Conservation (phyloP, 2,113 vertebrate species). For the Pseudorhombus dupliciocellatus region DNA sequence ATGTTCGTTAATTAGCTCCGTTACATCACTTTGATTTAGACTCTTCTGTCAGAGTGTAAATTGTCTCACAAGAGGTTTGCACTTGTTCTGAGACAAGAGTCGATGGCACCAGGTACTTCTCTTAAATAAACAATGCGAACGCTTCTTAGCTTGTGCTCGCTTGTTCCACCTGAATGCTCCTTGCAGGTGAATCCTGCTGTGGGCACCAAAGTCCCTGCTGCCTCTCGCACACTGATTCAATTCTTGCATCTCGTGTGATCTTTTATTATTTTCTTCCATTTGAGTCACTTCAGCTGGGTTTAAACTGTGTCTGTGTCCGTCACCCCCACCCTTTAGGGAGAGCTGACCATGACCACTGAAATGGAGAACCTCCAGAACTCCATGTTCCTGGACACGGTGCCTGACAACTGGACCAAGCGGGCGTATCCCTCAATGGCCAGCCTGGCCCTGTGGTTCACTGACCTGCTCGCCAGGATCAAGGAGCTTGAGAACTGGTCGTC, state of each 20-base stretch:
- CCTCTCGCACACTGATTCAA: no score
- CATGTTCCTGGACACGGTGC: conserved; percentile 87
- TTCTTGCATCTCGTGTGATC: background rate
- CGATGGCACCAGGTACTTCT: background rate
- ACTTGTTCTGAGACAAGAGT: background rate
- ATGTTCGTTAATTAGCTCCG: background rate
- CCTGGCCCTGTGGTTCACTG: conserved; percentile 88
- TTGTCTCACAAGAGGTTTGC: background rate
- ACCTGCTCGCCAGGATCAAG: conserved; percentile 88
- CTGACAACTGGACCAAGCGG: conserved; percentile 86
- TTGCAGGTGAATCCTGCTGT: no score
- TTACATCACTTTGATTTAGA: background rate
- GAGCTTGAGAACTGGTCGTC: conserved; percentile 90
- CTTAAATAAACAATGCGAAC: background rate
- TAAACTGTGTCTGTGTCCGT: background rate
- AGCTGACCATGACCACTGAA: conserved; percentile 91
- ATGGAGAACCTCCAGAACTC: conserved; percentile 92
- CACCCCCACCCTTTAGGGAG: conserved; percentile 82
- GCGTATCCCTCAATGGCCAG: conserved; percentile 90
- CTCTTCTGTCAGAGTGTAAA: background rate
- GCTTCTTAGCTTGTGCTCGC: background rate
- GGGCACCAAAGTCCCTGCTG: no score
- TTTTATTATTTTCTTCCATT: background rate
- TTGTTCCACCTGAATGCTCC: no score
- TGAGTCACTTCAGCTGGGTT: background rate